Evolutionary conservation across 2,113 vertebrate species (phyloP).

Genomic region (Salminus brasiliensis): DNA sequence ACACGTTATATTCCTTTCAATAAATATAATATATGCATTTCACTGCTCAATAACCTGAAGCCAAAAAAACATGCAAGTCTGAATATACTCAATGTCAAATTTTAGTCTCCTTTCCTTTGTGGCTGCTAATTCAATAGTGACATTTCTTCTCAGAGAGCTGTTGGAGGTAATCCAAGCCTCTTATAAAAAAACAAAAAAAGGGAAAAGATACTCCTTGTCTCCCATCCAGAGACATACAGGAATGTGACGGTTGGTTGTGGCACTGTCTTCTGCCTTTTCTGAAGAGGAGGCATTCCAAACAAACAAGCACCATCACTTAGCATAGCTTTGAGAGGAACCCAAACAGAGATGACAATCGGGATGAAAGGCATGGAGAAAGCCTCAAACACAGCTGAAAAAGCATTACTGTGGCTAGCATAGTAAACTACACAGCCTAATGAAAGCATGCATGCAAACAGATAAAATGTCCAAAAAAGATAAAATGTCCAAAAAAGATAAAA

Average conservation of each 20-base stretch:
- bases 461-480: background rate
- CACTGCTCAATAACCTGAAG: background rate
- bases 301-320: slow-evolving; percentile 45
- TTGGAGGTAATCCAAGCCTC: slow-evolving; percentile 34
- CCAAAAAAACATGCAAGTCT: background rate
- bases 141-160: slow-evolving; percentile 23
- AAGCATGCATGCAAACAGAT: background rate
- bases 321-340: slow-evolving; percentile 37
- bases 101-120: slow-evolving; percentile 20
- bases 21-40: no score
- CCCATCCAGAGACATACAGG: slow-evolving; percentile 21
- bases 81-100: slow-evolving; percentile 27
- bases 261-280: slow-evolving; percentile 18
- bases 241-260: slow-evolving; percentile 50
- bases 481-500: slow-evolving; percentile 9
- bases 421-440: background rate
- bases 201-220: slow-evolving; percentile 4
- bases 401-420: background rate
- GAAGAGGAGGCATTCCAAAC: slow-evolving; percentile 40
- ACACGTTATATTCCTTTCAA: no score
- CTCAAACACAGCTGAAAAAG: slow-evolving; percentile 44
- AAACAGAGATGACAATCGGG: slow-evolving; percentile 40
- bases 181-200: slow-evolving; percentile 36
- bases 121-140: slow-evolving; percentile 17
- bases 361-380: slow-evolving; percentile 48